These are phyloP conservation scores for Laticauda colubrina DNA, from an alignment of 2,113 vertebrate genomes.

Conservation along the genomic window DNA sequence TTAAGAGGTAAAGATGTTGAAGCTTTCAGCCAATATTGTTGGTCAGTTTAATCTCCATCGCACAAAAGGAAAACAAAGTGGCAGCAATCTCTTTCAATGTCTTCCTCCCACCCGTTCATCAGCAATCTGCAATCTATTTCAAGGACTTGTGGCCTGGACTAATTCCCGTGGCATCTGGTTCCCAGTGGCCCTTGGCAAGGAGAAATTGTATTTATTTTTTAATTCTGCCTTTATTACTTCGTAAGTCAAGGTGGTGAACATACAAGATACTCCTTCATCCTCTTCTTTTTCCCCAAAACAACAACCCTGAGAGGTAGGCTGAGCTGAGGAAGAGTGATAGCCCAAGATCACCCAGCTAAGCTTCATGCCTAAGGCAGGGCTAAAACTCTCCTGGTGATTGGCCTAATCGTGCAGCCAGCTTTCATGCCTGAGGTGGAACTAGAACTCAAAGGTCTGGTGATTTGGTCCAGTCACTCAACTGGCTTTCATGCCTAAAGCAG, in stretches of 20 bases:
- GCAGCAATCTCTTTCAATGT: constrained; percentile 22
- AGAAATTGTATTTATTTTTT: not conserved
- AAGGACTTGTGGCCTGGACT: constrained; percentile 1
- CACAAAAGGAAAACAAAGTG: constrained; percentile 13
- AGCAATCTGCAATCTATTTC: constrained; percentile 18
- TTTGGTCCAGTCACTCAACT: no score
- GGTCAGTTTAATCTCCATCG: constrained; percentile 12
- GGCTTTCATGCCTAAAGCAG: no score
- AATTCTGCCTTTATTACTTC: not conserved
- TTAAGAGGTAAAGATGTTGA: constrained; percentile 16
- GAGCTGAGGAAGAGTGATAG: not conserved
- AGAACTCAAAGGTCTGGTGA: no score
- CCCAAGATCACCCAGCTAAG: not conserved
- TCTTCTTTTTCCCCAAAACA: not conserved
- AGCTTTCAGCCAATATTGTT: constrained; percentile 18
- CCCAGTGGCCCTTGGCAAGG: not conserved
- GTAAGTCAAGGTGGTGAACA: not conserved
- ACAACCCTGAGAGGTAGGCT: not conserved
- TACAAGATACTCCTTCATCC: not conserved
- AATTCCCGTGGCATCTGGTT: not conserved
- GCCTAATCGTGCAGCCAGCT: no score
- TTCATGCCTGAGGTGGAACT: no score
- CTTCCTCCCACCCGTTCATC: constrained; percentile 17
- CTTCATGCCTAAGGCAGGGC: not conserved
- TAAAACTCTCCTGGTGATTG: no score